These are phyloP conservation scores for Mythimna lalbum DNA, from an alignment of 2,888 invertebrate genomes.

Conservation along the genomic window DNA sequence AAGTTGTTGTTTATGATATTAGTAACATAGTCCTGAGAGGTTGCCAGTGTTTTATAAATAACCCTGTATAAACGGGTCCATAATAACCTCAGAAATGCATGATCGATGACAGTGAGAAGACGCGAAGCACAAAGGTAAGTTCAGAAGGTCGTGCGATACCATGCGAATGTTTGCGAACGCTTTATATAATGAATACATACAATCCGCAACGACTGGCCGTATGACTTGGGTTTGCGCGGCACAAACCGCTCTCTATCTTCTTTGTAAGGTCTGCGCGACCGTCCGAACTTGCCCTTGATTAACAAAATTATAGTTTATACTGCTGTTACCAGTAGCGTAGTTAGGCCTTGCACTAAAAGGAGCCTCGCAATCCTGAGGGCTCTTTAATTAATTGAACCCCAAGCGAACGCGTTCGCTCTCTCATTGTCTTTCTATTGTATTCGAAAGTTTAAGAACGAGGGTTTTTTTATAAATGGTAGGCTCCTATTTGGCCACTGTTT, in stretches of 20 bases:
- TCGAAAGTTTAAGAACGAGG: too few relatives aligned
- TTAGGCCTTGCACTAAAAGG: too few relatives aligned
- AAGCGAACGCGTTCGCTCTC: too few relatives aligned
- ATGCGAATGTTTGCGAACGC: conserved; percentile 40
- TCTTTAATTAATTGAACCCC: too few relatives aligned
- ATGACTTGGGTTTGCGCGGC: conserved; percentile 42
- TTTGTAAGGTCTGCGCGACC: conserved; percentile 22
- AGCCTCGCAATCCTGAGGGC: too few relatives aligned
- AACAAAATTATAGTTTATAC: conserved; percentile 7
- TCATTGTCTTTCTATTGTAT: too few relatives aligned
- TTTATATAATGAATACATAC: conserved; percentile 52
- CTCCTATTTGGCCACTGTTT: too few relatives aligned
- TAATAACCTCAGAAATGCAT: not conserved
- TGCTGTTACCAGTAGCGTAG: too few relatives aligned
- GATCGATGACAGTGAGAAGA: conserved; percentile 6
- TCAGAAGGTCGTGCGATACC: conserved; percentile 45
- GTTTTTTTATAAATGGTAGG: too few relatives aligned
- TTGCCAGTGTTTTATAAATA: too few relatives aligned
- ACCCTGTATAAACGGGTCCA: not conserved
- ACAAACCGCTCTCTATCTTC: conserved; percentile 37
- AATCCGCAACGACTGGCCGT: conserved; percentile 40
- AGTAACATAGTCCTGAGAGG: too few relatives aligned
- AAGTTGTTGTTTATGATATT: too few relatives aligned
- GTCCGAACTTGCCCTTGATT: conserved; percentile 48
- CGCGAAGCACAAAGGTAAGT: conserved; percentile 38